Conservation (phyloP, 2,113 vertebrate species). For the Zeus faber region DNA sequence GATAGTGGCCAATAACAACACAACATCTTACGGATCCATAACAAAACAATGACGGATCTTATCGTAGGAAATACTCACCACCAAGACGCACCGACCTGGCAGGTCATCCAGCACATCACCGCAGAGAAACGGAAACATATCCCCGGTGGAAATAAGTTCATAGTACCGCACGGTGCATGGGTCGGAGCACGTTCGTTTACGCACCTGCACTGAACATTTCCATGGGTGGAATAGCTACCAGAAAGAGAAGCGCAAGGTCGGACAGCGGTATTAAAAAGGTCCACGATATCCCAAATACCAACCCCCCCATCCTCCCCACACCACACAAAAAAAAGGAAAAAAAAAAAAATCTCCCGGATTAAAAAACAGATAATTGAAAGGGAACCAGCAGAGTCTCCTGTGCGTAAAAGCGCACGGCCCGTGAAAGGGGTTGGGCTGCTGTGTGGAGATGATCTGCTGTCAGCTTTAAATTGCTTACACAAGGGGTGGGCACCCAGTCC, state of each 20-base stretch:
- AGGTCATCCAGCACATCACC: constrained; percentile 80
- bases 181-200: constrained; percentile 47
- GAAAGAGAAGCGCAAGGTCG: too few species aligned
- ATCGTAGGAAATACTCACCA: constrained; percentile 93
- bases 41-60: constrained; percentile 1
- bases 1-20: too few species aligned
- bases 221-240: constrained; percentile 27
- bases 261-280: too few species aligned
- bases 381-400: too few species aligned
- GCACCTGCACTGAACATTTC: constrained; percentile 54
- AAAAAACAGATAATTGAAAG: neutral
- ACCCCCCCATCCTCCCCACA: too few species aligned
- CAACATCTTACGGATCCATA: constrained; percentile 1
- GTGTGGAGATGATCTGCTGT: constrained; percentile 59
- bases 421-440: constrained; percentile 33
- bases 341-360: neutral
- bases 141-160: constrained; percentile 86
- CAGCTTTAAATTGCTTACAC: constrained; percentile 68
- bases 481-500: constrained; percentile 63
- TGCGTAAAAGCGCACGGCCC: too few species aligned
- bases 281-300: too few species aligned
- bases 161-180: constrained; percentile 72
- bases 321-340: too few species aligned
- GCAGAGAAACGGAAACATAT: constrained; percentile 84
- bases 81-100: constrained; percentile 89